Percentiles rank a stretch among this genome's conserved stretches.
Conservation (phyloP, 2,797 vertebrate genomes). For the Cephalopachus bancanus region DNA sequence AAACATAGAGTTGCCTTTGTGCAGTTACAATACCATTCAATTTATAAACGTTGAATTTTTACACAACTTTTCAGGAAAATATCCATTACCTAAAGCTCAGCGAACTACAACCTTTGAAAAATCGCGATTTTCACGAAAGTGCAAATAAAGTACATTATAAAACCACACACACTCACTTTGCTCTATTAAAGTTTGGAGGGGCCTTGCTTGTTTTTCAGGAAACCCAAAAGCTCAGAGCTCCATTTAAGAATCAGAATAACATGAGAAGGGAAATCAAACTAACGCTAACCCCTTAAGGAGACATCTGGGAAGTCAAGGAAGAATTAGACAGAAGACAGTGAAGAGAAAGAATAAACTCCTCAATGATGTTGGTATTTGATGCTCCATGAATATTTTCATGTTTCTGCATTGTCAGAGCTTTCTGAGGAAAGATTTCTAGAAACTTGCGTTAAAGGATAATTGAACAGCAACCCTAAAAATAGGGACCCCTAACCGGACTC, state of each 20-base stretch:
- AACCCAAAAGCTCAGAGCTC: neutral
- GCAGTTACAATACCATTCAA: neutral
- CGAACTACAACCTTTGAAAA: neutral
- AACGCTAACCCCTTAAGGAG: neutral
- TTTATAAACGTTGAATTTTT: slow-evolving; percentile 39
- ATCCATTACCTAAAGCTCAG: slow-evolving; percentile 14
- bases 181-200: neutral
- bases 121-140: slow-evolving; percentile 9
- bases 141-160: slow-evolving; percentile 22
- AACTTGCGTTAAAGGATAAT: slow-evolving; percentile 14
- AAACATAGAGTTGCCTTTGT: neutral
- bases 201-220: neutral
- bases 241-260: neutral
- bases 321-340: neutral
- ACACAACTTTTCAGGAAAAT: slow-evolving; percentile 2
- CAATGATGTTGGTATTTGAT: neutral
- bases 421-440: neutral
- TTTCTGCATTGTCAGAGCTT: neutral
- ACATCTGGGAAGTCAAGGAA: neutral
- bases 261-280: neutral
- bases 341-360: neutral
- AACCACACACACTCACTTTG: neutral
- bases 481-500: too few species aligned
- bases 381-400: neutral
- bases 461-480: slow-evolving; percentile 6